Percentiles rank a stretch among this genome's conserved stretches.
phyloP scores from a whole-genome alignment of 2,797 vertebrate species.

The Semaprochilodus insignis region DNA sequence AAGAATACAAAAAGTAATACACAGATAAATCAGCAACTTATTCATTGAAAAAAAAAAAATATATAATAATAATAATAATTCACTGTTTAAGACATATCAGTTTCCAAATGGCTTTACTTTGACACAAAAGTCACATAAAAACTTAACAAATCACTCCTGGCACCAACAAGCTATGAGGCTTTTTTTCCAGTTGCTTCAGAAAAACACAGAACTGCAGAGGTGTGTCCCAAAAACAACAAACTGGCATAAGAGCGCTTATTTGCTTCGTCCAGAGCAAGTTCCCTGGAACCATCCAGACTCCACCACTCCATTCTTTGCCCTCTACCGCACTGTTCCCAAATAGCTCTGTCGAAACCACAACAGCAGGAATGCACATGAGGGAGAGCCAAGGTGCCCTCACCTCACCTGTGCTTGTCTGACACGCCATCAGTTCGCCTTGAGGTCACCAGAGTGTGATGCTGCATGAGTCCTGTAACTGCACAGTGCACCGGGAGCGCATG shows the following conservation, averaged over 20 bases:
- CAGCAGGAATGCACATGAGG: not conserved
- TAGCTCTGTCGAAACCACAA: constrained; percentile 3
- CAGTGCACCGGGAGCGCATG: not conserved
- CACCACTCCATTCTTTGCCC: not conserved
- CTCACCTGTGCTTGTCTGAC: constrained; percentile 9
- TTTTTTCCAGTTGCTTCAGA: too few relatives aligned
- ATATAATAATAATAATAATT: too few relatives aligned
- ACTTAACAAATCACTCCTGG: too few relatives aligned
- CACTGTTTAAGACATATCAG: too few relatives aligned
- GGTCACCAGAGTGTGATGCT: not conserved
- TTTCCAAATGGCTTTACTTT: too few relatives aligned
- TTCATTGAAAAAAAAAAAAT: too few relatives aligned
- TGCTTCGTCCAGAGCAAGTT: not conserved
- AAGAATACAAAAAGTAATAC: too few relatives aligned
- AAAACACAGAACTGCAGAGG: not conserved
- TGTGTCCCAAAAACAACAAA: not conserved
- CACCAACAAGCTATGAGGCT: too few relatives aligned
- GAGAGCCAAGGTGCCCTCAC: constrained; percentile 6
- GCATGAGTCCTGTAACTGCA: not conserved
- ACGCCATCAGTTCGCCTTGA: not conserved
- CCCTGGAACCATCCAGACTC: not conserved
- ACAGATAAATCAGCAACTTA: too few relatives aligned
- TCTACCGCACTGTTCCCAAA: not conserved
- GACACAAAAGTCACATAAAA: too few relatives aligned
- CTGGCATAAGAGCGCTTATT: not conserved